Evolutionary conservation across 2,797 vertebrate genomes (phyloP).

Genomic region (Anomalospiza imberbis): DNA sequence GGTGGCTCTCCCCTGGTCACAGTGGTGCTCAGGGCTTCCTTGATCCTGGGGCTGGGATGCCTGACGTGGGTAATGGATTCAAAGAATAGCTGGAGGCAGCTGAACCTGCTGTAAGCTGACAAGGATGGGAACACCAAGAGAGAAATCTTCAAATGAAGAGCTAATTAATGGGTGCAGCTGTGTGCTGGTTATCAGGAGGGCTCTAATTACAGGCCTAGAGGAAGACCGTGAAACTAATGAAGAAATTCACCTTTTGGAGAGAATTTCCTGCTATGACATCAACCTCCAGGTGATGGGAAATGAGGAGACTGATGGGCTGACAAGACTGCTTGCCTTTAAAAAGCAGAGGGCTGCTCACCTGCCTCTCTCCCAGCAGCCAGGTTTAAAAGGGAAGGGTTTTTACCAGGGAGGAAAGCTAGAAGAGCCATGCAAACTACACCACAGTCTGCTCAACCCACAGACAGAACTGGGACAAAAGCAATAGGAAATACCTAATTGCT

Average conservation of each 20-base stretch:
- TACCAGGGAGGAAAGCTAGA: not conserved
- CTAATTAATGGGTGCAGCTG: slow-evolving; percentile 20
- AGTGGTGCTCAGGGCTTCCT: not conserved
- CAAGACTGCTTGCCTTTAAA: not conserved
- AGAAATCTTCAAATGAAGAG: not conserved
- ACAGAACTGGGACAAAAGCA: not conserved
- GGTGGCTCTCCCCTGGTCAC: not conserved
- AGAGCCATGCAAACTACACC: not conserved
- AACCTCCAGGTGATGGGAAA: not conserved
- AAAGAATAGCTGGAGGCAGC: not conserved
- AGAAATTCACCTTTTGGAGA: not conserved
- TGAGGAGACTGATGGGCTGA: not conserved
- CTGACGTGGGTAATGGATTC: rapidly evolving
- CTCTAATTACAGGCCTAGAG: slow-evolving; percentile 12
- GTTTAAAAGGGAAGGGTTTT: not conserved
- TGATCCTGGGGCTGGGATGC: not conserved
- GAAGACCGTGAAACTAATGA: not conserved
- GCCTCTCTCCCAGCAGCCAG: not conserved
- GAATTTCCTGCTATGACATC: not conserved
- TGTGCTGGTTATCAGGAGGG: not conserved
- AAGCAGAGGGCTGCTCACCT: not conserved
- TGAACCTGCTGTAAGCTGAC: not conserved
- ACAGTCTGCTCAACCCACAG: not conserved
- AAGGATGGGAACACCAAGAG: not conserved
- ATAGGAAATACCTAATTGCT: not conserved